Percentiles rank a stretch among this genome's conserved stretches.
phyloP scores from a whole-genome alignment of 2,888 invertebrate species.

The Pegoplata infirma region DNA sequence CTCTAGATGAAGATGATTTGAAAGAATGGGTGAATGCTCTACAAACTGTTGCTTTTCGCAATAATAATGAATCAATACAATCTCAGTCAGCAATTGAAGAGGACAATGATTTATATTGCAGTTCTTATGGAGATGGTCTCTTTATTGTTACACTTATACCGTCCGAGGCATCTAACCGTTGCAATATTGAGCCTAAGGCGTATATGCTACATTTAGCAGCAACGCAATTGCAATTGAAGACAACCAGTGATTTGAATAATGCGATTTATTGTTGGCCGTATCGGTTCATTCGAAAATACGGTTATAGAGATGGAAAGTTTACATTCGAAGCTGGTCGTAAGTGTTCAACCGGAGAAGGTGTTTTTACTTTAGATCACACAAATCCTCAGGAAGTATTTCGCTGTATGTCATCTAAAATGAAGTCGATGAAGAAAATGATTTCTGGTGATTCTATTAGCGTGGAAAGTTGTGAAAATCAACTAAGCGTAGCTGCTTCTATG shows the following conservation, averaged over 20 bases:
- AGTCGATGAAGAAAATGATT: constrained; percentile 90
- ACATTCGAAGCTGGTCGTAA: constrained; percentile 93
- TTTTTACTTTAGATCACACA: constrained; percentile 88
- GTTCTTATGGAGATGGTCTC: constrained; percentile 87
- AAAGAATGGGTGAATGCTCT: constrained; percentile 88
- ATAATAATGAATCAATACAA: constrained; percentile 78
- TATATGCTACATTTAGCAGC: constrained; percentile 87
- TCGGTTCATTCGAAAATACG: constrained; percentile 89
- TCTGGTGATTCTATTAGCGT: constrained; percentile 83
- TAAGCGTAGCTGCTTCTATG: constrained; percentile 86
- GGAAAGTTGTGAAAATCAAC: constrained; percentile 87
- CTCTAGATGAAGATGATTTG: constrained; percentile 83
- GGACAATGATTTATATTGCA: constrained; percentile 93
- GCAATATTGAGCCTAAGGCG: constrained; percentile 84
- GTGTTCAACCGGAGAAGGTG: constrained; percentile 91
- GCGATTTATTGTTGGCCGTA: constrained; percentile 88
- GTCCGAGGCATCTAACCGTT: constrained; percentile 88
- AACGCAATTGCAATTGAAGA: constrained; percentile 85
- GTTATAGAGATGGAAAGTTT: constrained; percentile 91
- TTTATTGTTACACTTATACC: constrained; percentile 88
- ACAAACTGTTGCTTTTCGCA: constrained; percentile 89
- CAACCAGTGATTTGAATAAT: constrained; percentile 83
- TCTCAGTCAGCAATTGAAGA: constrained; percentile 83
- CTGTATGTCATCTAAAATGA: constrained; percentile 90
- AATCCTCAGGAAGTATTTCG: constrained; percentile 91